A percentile compares a stretch with the other conserved stretches of the same genome.
These are phyloP conservation scores for Chalcosyrphus nemorum DNA, from an alignment of 2,888 invertebrate species.

Conservation along the genomic window DNA sequence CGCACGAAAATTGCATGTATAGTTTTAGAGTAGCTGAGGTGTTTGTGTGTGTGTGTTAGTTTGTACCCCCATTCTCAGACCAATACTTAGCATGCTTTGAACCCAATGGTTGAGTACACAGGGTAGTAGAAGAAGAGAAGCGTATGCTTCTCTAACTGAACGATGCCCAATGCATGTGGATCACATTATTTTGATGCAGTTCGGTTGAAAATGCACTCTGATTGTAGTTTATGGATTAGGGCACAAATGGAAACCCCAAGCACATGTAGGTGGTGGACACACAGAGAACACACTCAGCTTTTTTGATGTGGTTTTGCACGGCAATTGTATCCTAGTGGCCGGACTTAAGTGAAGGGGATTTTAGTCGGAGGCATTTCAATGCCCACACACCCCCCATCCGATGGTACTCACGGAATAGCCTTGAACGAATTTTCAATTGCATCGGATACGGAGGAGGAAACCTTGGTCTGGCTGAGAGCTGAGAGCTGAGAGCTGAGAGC, in stretches of 20 bases:
- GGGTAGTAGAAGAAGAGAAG: not conserved
- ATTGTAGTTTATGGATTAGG: constrained; percentile 57
- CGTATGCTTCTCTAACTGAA: not conserved
- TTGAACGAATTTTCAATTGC: constrained; percentile 45
- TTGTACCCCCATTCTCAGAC: constrained; percentile 26
- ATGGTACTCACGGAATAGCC: constrained; percentile 38
- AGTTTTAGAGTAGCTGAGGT: not conserved
- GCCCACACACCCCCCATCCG: not conserved
- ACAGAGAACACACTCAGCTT: constrained; percentile 14
- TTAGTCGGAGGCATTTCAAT: not conserved
- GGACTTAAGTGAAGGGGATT: constrained; percentile 25
- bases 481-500: not conserved
- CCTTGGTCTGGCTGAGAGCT: too few species aligned
- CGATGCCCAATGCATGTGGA: constrained; percentile 20
- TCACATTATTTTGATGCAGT: constrained; percentile 64
- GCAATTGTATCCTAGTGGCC: constrained; percentile 28
- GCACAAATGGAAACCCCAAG: constrained; percentile 28
- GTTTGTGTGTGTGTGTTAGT: constrained; percentile 5
- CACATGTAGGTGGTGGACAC: constrained; percentile 31
- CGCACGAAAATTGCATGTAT: constrained; percentile 34
- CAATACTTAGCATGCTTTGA: constrained; percentile 43
- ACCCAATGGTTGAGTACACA: constrained; percentile 55
- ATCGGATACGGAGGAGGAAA: not conserved
- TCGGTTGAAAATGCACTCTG: constrained; percentile 61
- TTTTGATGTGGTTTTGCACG: constrained; percentile 53